Evolutionary conservation across 2,888 invertebrate species (phyloP).

Genomic region (Petrolisthes cinctipes): DNA sequence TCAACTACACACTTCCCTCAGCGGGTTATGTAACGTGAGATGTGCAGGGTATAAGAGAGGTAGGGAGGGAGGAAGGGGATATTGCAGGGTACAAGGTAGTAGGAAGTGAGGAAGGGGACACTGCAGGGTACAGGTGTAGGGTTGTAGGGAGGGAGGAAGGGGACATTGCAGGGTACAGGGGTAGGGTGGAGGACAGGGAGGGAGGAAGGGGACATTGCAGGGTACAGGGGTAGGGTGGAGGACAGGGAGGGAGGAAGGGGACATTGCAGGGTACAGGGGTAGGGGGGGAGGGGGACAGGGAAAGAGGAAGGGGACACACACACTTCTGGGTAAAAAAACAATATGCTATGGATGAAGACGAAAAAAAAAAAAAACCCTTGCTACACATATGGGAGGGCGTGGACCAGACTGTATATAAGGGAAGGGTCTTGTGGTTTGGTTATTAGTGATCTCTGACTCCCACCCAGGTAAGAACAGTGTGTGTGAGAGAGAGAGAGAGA

Average conservation of each 20-base stretch:
- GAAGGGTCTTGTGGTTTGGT: no score
- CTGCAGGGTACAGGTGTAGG: neutral
- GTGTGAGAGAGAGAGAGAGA: slow-evolving; percentile 21
- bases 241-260: neutral
- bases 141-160: neutral
- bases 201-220: neutral
- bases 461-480: no score
- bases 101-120: neutral
- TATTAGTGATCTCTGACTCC: no score
- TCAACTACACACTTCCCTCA: neutral
- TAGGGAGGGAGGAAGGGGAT: neutral
- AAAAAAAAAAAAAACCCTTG: no score
- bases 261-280: neutral
- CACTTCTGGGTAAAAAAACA: no score
- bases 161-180: neutral
- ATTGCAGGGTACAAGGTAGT: neutral
- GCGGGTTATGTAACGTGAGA: neutral
- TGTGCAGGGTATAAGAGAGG: neutral
- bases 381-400: no score
- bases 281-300: neutral
- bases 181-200: neutral
- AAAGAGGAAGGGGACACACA: neutral
- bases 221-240: neutral
- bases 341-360: no score
- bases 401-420: no score